These are phyloP conservation scores for Stylophora pistillata DNA, from an alignment of 64 coral and sea anemone genomes.

Conservation along the genomic window DNA sequence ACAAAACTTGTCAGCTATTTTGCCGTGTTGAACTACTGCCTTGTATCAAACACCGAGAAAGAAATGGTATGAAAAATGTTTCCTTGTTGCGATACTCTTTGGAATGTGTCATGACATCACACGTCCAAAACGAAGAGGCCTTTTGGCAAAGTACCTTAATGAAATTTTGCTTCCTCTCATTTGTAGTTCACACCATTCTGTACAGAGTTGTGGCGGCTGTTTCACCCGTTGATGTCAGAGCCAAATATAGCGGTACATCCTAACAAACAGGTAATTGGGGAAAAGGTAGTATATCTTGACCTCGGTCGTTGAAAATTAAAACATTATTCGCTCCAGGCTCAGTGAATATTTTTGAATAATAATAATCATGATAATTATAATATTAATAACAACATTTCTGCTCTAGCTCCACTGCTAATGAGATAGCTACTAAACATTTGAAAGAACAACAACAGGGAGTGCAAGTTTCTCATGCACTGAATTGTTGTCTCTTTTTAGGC, in stretches of 20 bases:
- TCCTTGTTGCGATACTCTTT: not conserved
- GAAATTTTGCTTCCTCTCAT: not conserved
- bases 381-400: not conserved
- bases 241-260: constrained; percentile 94
- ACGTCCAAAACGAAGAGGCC: not conserved
- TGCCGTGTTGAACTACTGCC: constrained; percentile 95
- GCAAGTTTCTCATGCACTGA: not conserved
- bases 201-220: constrained; percentile 82
- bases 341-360: no score
- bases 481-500: constrained; percentile 53
- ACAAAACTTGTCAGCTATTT: constrained; percentile 97
- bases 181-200: constrained; percentile 75
- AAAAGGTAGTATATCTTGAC: not conserved
- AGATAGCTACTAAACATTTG: no score
- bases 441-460: not conserved
- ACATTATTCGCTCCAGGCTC: no score
- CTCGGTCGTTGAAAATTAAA: not conserved
- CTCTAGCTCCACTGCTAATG: not conserved
- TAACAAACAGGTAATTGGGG: constrained; percentile 82
- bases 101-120: no score
- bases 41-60: constrained; percentile 90
- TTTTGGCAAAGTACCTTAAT: not conserved
- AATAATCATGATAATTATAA: not conserved
- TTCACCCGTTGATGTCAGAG: constrained; percentile 97
- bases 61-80: constrained; percentile 72